Evolutionary conservation across 1,140 invertebrate genomes (phyloP), one percentile per base, ranked within the genome.

Genomic region (Hyles vespertilio): DNA sequence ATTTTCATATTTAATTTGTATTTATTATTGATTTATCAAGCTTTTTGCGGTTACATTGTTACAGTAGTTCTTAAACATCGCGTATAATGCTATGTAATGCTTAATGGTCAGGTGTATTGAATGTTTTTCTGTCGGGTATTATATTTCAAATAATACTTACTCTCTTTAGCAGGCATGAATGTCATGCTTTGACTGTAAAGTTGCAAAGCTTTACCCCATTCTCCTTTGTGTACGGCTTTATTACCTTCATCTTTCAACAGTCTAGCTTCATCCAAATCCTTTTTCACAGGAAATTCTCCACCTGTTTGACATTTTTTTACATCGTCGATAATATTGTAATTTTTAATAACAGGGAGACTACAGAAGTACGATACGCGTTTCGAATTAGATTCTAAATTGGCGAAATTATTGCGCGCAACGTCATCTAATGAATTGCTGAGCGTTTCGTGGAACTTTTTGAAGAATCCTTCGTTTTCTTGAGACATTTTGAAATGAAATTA

Each of bases 241-340:
- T 98, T 98, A 11, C 96, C 97, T 59, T 92, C 89, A 51, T 93
- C 91, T 82, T 97, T 96, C 3, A 93, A 81, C 55, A 90, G 80
- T 12, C 91, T 82, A 1, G 95, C 93, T 72, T 91, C 90, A 56
- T 92, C 86, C 6, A 89, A 76, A 80, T 92, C 91, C 85, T 97
- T 97, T 44, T 88, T 90, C 52, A 76, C 79, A 10, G 77, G 79
- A 70, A 87, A 84, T 8, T 74, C 71, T 12, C 74, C 77, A 50
- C 73, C 76, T 3, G 45, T 55, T 58, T 74, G 49, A 60, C 73
- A 73, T 70, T 81, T 77, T 49, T 56, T 63, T 22, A 88, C 61
- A 57, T 88, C 79, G 56, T 56, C 63, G 40, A 69, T 67, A 10
- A 89, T 62, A 71, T 89, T 70, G 56, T 84, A 89, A 51, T 75